phyloP scores from a whole-genome alignment of 1,140 invertebrate genomes.

The Neodiprion fabricii region DNA sequence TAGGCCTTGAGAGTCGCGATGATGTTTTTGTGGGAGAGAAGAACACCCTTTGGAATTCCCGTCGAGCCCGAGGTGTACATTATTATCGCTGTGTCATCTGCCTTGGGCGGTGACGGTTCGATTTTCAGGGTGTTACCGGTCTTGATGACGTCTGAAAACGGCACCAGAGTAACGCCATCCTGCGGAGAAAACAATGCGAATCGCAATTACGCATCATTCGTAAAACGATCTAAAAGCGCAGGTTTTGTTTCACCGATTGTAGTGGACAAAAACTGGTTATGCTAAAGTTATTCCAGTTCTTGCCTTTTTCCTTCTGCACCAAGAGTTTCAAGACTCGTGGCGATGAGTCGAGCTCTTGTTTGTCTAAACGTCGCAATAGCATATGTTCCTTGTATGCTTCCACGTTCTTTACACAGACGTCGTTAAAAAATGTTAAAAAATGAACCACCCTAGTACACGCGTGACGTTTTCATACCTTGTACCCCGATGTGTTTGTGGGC shows the following conservation, averaged over 20 bases:
- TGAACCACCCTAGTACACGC: no score
- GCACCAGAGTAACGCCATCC: slow-evolving; percentile 45
- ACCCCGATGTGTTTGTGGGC: slow-evolving; percentile 71
- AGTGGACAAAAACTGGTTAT: not conserved
- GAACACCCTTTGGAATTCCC: slow-evolving; percentile 86
- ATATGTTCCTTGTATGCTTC: no score
- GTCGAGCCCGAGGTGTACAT: slow-evolving; percentile 98
- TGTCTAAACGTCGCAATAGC: no score
- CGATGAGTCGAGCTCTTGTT: no score
- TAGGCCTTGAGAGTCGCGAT: slow-evolving; percentile 89
- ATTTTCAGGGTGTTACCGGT: slow-evolving; percentile 40
- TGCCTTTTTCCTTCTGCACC: no score
- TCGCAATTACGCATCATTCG: no score
- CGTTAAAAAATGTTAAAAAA: no score
- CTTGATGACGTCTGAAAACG: slow-evolving; percentile 45
- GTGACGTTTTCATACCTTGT: slow-evolving; percentile 58
- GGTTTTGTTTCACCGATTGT: no score
- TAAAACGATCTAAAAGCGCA: no score
- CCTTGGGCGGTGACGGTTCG: slow-evolving; percentile 65
- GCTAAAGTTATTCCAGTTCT: no score
- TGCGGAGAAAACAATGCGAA: slow-evolving; percentile 26
- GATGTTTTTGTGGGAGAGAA: slow-evolving; percentile 91
- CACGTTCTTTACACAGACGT: no score
- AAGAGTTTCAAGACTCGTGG: no score
- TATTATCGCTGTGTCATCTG: slow-evolving; percentile 86